These are phyloP conservation scores for Ginglymostoma cirratum DNA, from an alignment of 2,113 vertebrate genomes.

Conservation along the genomic window DNA sequence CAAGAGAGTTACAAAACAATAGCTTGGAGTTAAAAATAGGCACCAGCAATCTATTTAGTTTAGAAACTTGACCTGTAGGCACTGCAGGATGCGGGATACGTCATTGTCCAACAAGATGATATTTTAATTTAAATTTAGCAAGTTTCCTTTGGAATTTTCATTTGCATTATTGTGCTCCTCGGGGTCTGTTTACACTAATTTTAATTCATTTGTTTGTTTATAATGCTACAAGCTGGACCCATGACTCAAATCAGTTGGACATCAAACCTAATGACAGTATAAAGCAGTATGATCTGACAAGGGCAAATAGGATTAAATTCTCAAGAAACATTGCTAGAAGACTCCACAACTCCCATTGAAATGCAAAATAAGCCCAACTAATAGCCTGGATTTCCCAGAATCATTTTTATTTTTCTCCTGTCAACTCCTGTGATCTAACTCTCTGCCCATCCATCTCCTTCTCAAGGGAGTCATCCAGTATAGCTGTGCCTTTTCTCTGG, in stretches of 20 bases:
- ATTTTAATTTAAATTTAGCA: too few relatives aligned
- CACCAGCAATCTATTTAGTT: background rate
- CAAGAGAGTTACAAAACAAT: background rate
- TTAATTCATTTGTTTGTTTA: too few relatives aligned
- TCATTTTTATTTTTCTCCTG: background rate
- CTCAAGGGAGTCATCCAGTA: background rate
- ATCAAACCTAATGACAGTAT: background rate
- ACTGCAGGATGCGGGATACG: too few relatives aligned
- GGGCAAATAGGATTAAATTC: too few relatives aligned
- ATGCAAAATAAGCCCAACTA: background rate
- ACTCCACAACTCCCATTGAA: background rate
- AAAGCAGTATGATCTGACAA: background rate
- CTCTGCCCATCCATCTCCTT: background rate
- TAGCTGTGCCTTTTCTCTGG: background rate
- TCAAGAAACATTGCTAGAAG: background rate
- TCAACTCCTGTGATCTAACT: background rate
- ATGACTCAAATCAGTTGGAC: background rate
- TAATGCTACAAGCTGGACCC: background rate
- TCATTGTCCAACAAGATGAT: too few relatives aligned
- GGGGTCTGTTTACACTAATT: too few relatives aligned
- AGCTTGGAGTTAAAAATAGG: background rate
- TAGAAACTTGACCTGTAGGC: background rate
- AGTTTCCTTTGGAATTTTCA: too few relatives aligned
- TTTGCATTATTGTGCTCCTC: too few relatives aligned
- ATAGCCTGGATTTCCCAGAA: background rate